Conservation (phyloP, 2,888 invertebrate species). For the Drosophila testacea region DNA sequence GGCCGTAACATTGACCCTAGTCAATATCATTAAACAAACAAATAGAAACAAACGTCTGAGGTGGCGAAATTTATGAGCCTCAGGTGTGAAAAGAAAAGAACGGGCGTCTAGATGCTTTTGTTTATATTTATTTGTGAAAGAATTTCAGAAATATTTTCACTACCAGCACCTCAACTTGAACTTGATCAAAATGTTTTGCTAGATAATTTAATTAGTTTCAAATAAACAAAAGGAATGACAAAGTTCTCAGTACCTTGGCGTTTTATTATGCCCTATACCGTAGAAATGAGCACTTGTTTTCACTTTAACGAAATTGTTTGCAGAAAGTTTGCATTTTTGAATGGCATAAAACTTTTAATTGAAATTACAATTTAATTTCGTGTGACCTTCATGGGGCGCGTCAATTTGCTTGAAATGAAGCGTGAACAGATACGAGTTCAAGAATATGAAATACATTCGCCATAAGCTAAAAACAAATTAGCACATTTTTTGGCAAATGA, state of each 20-base stretch:
- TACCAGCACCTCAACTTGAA: slow-evolving; percentile 67
- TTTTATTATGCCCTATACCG: background rate
- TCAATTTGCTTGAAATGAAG: slow-evolving; percentile 50
- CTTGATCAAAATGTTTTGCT: slow-evolving; percentile 57
- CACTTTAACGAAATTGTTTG: slow-evolving; percentile 52
- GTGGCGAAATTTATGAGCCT: slow-evolving; percentile 56
- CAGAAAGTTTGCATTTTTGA: slow-evolving; percentile 36
- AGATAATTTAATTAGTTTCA: slow-evolving; percentile 58
- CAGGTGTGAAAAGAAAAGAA: slow-evolving; percentile 64
- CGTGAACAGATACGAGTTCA: slow-evolving; percentile 18
- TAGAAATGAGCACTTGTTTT: slow-evolving; percentile 8
- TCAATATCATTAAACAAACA: slow-evolving; percentile 16
- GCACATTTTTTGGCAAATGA: slow-evolving; percentile 39
- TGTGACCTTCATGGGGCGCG: slow-evolving; percentile 24
- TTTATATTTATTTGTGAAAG: slow-evolving; percentile 57
- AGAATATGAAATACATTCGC: slow-evolving; percentile 25
- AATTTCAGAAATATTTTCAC: slow-evolving; percentile 32
- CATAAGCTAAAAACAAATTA: slow-evolving; percentile 26
- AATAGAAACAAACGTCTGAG: slow-evolving; percentile 35
- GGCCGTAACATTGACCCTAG: slow-evolving; percentile 18
- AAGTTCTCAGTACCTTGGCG: slow-evolving; percentile 30
- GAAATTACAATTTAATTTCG: slow-evolving; percentile 52
- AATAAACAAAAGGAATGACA: slow-evolving; percentile 56
- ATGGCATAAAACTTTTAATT: slow-evolving; percentile 60
- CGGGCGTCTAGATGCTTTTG: slow-evolving; percentile 30